Evolutionary conservation across 2,888 invertebrate genomes (phyloP).

Genomic region (Tribolium freemani): DNA sequence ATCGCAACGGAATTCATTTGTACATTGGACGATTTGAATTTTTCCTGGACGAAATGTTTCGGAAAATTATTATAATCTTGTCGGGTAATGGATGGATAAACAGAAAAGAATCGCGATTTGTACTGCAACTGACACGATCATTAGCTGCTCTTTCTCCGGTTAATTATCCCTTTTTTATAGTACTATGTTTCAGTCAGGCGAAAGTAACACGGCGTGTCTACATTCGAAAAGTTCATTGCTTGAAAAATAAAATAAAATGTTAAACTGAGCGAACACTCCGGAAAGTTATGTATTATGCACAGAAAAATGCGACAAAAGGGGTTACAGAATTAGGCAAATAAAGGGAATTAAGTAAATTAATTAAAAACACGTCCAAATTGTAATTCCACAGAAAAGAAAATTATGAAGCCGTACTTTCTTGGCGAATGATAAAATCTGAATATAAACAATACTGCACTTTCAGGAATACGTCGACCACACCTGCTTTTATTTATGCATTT

Average conservation of each 20-base stretch:
- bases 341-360: conserved; percentile 5
- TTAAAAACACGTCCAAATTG: not conserved
- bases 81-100: conserved; percentile 7
- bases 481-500: not conserved
- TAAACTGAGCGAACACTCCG: not conserved
- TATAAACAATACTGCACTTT: not conserved
- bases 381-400: too few species aligned
- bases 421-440: not conserved
- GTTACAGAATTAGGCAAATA: not conserved
- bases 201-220: not conserved
- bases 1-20: conserved; percentile 4
- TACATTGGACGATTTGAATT: not conserved
- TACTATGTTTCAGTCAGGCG: conserved; percentile 16
- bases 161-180: conserved; percentile 32
- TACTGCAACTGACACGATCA: conserved; percentile 42
- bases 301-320: not conserved
- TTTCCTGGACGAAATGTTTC: not conserved
- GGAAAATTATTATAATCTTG: conserved; percentile 15
- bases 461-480: not conserved
- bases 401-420: too few species aligned
- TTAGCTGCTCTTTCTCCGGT: conserved; percentile 34
- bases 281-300: not conserved
- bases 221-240: not conserved
- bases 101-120: conserved; percentile 21
- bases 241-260: not conserved